These are phyloP conservation scores for Sternarchorhynchus goeldii DNA, from an alignment of 2,797 vertebrate species.

Conservation along the genomic window DNA sequence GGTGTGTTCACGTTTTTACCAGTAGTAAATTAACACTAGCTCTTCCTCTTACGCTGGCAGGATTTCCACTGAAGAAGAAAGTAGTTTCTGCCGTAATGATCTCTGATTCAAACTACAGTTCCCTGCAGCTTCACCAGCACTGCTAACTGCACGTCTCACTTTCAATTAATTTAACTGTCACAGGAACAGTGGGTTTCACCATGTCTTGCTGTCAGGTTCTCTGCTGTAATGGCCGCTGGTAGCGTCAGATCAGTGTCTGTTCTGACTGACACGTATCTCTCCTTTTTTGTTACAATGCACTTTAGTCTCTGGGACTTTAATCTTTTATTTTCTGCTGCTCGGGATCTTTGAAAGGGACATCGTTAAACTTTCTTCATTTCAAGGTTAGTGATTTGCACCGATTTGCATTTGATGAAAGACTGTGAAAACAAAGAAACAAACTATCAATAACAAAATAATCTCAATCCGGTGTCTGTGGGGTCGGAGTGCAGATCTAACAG, in stretches of 20 bases:
- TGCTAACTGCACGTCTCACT: not conserved
- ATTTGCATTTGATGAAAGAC: slow-evolving; percentile 43
- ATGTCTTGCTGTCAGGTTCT: not conserved
- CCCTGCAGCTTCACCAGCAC: not conserved
- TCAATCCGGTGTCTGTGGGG: too few species aligned
- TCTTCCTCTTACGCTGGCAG: not conserved
- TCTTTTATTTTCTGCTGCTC: slow-evolving; percentile 38
- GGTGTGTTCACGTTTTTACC: not conserved
- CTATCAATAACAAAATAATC: not conserved
- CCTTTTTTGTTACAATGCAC: slow-evolving; percentile 52
- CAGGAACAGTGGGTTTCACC: not conserved
- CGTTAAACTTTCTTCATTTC: slow-evolving; percentile 45
- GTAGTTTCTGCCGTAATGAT: not conserved
- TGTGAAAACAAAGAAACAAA: slow-evolving; percentile 14
- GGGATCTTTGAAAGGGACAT: slow-evolving; percentile 52
- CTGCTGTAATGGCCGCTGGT: slow-evolving; percentile 33
- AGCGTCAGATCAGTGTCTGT: slow-evolving; percentile 27
- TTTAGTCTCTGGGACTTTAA: slow-evolving; percentile 57
- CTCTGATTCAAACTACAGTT: not conserved
- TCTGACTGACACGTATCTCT: slow-evolving; percentile 43
- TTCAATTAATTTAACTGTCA: slow-evolving; percentile 14
- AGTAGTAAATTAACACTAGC: not conserved
- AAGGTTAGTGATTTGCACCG: slow-evolving; percentile 46
- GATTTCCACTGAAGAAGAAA: not conserved
- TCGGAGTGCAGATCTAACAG: slow-evolving; percentile 41